phyloP scores from a whole-genome alignment of 2,888 invertebrate genomes.

The Apomyelois bistriatella region DNA sequence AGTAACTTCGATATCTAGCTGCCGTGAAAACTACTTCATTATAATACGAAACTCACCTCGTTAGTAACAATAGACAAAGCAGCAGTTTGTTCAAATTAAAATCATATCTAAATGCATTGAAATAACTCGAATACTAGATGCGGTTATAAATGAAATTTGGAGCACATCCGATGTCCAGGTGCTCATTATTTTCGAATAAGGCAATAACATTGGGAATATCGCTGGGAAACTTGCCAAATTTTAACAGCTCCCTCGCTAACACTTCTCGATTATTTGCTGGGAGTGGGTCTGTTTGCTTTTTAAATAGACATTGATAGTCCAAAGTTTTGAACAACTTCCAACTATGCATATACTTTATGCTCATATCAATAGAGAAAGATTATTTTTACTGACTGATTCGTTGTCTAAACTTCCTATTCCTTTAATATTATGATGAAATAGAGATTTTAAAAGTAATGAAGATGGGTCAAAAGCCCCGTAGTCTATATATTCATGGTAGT shows the following conservation, averaged over 20 bases:
- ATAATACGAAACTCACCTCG: neutral
- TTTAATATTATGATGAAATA: too few species aligned
- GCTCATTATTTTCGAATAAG: constrained; percentile 26
- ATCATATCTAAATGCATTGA: neutral
- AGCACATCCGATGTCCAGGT: constrained; percentile 22
- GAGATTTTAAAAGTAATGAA: too few species aligned
- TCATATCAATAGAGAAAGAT: neutral
- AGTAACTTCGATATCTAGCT: neutral
- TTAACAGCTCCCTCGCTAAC: constrained; percentile 29
- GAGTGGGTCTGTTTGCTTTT: constrained; percentile 18
- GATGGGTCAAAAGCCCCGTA: too few species aligned
- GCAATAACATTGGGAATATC: constrained; percentile 25
- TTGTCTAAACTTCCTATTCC: too few species aligned
- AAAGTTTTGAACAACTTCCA: constrained; percentile 2
- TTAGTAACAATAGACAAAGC: neutral
- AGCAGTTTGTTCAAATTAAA: neutral
- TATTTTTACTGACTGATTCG: too few species aligned
- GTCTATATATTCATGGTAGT: too few species aligned
- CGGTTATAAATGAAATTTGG: constrained; percentile 24
- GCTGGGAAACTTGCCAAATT: constrained; percentile 45
- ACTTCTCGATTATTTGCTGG: constrained; percentile 28
- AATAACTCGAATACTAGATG: neutral
- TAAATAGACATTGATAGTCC: constrained; percentile 11
- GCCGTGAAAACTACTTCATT: neutral
- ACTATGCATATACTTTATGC: neutral